Base-by-base conservation (phyloP, 1,140 invertebrate species). In the Dreissena polymorpha region DNA sequence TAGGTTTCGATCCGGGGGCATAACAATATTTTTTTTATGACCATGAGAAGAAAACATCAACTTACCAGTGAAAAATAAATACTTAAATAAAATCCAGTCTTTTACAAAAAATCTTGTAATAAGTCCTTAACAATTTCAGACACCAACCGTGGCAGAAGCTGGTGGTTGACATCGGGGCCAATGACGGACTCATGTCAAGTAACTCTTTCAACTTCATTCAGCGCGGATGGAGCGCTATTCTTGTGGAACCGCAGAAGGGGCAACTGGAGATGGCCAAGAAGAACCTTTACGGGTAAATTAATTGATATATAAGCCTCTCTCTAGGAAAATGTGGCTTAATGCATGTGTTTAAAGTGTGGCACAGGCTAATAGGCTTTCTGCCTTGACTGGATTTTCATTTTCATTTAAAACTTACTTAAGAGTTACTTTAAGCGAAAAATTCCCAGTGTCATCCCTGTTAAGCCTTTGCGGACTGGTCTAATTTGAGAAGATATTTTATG, bases 201-300 rank as follows among this genome's bases (percentile, higher is more conserved):
- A 91, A 91, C 67, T 91, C 90, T 1, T 90, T 88, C 73, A 91
- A 91, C 74, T 88, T 91, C 65, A 90, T 91, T n/a, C 90, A 90
- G 71, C 85, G 84, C 80, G 90, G 90, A 7, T 91, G 90, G 90
- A 87, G 82, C 78, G 90, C 88, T 7, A 83, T 90, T 5, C 81
- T 91, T 0, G 89, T 91, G 27, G 90, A 91, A 82, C 90, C 90
- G 10, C 87, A 88, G 60, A 51, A 60, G 3, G 75, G 64, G 49
- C 83, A 89, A 73, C 74, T 89, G 2, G 71, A 88, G 6, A 49
- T 87, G 60, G 90, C 90, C 13, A 84, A 86, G 55, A 72, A 71
- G 27, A 91, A 91, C 83, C 73, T 86, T n/a, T 29, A 79, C 29
- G 88, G 85, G 90, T 90, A 84, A 63, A 23, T 49, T 39, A 5